phyloP scores from a whole-genome alignment of 23 tunicate species.

The Styela clava region DNA sequence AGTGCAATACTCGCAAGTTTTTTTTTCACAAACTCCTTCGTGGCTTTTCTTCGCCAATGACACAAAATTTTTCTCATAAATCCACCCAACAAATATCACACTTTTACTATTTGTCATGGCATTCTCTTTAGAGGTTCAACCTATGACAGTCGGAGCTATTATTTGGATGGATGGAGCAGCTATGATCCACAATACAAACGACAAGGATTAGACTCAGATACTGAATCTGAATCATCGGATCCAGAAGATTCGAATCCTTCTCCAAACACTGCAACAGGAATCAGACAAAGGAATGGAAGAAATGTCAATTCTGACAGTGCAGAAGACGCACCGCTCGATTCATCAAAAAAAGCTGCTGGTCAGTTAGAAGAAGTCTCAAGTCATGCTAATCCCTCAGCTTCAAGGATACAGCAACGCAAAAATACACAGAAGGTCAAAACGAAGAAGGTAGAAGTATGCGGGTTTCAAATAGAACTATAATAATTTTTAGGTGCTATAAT shows the following conservation, averaged over 20 bases:
- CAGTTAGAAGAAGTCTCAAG: neutral
- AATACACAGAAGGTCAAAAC: no score
- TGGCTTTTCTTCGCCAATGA: no score
- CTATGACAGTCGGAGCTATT: neutral
- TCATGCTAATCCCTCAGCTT: neutral
- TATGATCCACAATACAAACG: neutral
- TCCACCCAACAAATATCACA: no score
- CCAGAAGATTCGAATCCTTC: neutral
- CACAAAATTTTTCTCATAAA: no score
- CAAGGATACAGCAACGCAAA: no score
- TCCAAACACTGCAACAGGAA: neutral
- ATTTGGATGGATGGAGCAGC: neutral
- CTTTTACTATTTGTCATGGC: no score
- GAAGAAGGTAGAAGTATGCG: no score
- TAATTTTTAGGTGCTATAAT: no score
- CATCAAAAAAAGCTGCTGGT: neutral
- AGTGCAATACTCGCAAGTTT: no score
- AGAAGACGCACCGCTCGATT: neutral
- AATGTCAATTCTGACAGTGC: neutral
- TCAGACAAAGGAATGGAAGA: neutral
- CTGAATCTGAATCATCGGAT: neutral
- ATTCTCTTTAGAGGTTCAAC: neutral
- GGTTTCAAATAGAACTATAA: no score
- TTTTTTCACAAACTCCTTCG: no score
- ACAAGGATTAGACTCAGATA: neutral